Conservation (phyloP, 2,113 vertebrate genomes). For the Pelusios castaneus region DNA sequence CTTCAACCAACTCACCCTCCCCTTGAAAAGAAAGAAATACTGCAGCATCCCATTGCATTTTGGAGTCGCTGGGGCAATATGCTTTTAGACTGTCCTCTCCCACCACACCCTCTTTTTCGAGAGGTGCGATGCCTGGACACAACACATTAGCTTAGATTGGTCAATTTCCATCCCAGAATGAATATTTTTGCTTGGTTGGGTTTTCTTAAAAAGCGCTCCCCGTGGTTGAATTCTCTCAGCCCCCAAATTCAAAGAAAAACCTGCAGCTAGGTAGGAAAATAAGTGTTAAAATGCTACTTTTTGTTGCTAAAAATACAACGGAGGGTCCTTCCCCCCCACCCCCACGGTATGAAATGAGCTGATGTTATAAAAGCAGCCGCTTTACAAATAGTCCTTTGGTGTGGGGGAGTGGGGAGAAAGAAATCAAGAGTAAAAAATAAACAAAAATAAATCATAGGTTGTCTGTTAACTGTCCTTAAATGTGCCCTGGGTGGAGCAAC, state of each 20-base stretch:
- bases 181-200: not conserved
- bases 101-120: not conserved
- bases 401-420: not conserved
- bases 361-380: constrained; percentile 30
- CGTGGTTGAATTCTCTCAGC: not conserved
- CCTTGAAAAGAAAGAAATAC: not conserved
- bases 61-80: not conserved
- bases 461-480: constrained; percentile 57
- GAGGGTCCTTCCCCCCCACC: not conserved
- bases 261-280: constrained; percentile 20
- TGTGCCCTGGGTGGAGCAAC: constrained; percentile 60
- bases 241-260: not conserved
- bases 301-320: constrained; percentile 5
- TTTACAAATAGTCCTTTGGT: constrained; percentile 62
- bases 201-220: not conserved
- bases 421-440: not conserved
- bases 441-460: constrained; percentile 10
- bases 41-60: not conserved
- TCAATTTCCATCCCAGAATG: not conserved
- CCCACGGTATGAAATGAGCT: constrained; percentile 72
- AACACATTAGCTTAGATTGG: not conserved
- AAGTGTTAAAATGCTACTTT: not conserved
- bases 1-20: not conserved
- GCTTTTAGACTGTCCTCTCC: not conserved
- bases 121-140: not conserved